Evolutionary conservation across 2,113 vertebrate genomes (phyloP), one percentile per base, ranked within the genome.

Genomic region (Nymphicus hollandicus): DNA sequence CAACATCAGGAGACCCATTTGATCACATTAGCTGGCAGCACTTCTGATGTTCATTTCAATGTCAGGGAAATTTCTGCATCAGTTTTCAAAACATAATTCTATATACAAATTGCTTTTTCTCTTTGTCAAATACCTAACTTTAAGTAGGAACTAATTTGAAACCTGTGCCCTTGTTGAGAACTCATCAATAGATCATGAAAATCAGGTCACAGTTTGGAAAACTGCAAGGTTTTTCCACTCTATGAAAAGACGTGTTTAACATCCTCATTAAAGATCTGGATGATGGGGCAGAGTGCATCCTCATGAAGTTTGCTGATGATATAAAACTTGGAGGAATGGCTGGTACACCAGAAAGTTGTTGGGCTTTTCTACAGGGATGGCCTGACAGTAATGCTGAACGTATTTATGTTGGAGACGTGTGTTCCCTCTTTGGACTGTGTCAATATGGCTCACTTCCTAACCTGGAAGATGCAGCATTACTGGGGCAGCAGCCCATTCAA

Each of bases 61-160:
- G 65, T 93, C 81, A 95, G 78, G 58, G 77, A 78, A 83, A 83
- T 89, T 78, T 97, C 94, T 96, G 79, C 88, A 94, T 74, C 24
- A 66, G 81, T 97, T 96, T 96, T 83, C 87, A 96, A 90, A 96
- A 81, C 61, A 44, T 87, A 96, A 68, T 31, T 93, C 80, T 91
- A 12, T 52, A 41, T 89, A 33, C 3, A 85, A 77, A 35, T 58
- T 63, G 13, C 3, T 90, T 97, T 95, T 95, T 94, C 94, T 93
- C 78, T 88, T 94, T 96, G 93, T 79, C 85, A 96, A 64, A 33
- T 79, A 46, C 43, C 33, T 92, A 93, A 91, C 68, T 93, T 88
- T 91, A 96, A 82, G 79, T 91, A 91, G 91, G 69, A 97, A 87
- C 79, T 92, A 81, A 87, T 22, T 81, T 94, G 58, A 97, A 96